These are phyloP conservation scores for Antheraea yamamai DNA, from an alignment of 2,888 invertebrate species.

Conservation along the genomic window DNA sequence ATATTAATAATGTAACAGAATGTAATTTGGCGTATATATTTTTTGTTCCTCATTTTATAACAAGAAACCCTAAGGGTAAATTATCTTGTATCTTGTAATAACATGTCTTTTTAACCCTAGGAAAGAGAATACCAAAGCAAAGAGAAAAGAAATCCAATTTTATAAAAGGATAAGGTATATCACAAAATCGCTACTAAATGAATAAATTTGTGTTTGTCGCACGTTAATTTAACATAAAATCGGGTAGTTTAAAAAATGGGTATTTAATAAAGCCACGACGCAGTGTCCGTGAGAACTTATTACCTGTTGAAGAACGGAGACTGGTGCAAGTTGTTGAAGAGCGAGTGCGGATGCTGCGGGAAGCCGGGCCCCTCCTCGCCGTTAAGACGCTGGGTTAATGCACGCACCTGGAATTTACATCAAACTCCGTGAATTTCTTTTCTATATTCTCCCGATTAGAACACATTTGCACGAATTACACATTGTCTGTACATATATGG, in stretches of 20 bases:
- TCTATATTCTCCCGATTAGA: background rate
- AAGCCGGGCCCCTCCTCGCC: slow-evolving; percentile 88
- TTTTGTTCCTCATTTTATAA: too few species aligned
- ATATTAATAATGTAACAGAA: too few species aligned
- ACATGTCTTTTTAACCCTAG: too few species aligned
- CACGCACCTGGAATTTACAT: slow-evolving; percentile 84
- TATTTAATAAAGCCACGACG: slow-evolving; percentile 7
- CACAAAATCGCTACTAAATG: too few species aligned
- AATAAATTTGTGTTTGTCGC: background rate
- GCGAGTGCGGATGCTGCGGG: slow-evolving; percentile 71
- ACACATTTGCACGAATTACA: background rate
- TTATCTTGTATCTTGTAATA: too few species aligned
- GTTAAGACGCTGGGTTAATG: slow-evolving; percentile 91
- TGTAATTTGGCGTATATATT: too few species aligned
- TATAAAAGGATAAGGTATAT: background rate
- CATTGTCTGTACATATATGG: too few species aligned
- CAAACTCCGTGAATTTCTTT: background rate
- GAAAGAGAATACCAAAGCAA: too few species aligned
- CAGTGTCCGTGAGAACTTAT: background rate
- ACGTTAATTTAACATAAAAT: background rate
- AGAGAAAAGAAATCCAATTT: background rate
- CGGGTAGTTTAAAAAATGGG: slow-evolving; percentile 4
- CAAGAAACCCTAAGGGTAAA: too few species aligned
- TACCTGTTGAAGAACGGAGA: slow-evolving; percentile 81
- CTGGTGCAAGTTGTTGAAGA: slow-evolving; percentile 74